Percentiles rank a stretch among this genome's conserved stretches.
Evolutionary conservation across 2,797 vertebrate species (phyloP).

Genomic region (Peromyscus attwateri): DNA sequence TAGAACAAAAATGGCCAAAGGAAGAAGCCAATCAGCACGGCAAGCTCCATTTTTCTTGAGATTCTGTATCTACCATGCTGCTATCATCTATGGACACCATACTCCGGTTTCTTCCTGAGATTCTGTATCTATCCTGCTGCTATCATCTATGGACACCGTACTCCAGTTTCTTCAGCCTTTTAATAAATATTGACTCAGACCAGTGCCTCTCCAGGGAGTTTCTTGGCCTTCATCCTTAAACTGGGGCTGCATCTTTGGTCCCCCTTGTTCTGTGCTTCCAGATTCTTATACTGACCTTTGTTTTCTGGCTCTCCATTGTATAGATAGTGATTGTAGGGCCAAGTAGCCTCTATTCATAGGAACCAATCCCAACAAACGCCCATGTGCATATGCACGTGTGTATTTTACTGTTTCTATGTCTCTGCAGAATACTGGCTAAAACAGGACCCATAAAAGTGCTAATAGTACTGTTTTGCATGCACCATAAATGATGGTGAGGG

Average conservation of each 20-base stretch:
- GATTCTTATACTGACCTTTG: background rate
- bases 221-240: background rate
- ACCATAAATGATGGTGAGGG: background rate
- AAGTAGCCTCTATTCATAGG: too few relatives aligned
- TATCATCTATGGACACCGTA: background rate
- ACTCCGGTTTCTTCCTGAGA: too few relatives aligned
- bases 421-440: too few relatives aligned
- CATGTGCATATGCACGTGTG: background rate
- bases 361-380: background rate
- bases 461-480: background rate
- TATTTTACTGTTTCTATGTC: background rate
- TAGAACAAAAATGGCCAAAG: background rate
- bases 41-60: background rate
- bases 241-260: background rate
- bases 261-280: background rate
- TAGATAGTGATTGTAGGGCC: too few relatives aligned
- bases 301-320: background rate
- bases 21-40: too few relatives aligned
- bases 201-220: background rate
- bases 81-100: too few relatives aligned
- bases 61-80: too few relatives aligned
- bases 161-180: background rate
- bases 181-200: background rate
- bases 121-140: too few relatives aligned
- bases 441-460: background rate